Evolutionary conservation across 2,113 vertebrate genomes (phyloP), one percentile per base, ranked within the genome.

Genomic region (Microcebus tavaratra): DNA sequence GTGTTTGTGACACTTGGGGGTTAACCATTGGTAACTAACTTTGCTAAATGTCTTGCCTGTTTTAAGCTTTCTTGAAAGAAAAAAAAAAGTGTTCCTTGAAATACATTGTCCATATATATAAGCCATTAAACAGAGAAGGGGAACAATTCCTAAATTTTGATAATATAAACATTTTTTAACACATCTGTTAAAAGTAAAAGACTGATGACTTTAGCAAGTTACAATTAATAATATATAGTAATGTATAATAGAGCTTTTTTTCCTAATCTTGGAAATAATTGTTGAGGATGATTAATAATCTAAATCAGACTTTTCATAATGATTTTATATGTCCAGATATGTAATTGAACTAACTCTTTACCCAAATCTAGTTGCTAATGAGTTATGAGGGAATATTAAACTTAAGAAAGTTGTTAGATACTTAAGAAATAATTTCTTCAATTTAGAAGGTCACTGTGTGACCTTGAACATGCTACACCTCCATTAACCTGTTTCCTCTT

Each of bases 281-380:
- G 12, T 92, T 63, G 21, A 85, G 14, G 53, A 50, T 65, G 55
- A 57, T 75, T 59, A 34, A 57, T 85, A 72, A 45, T 90, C 48
- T 65, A 91, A 85, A 85, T 91, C n/a, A 92, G 36, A 83, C 10
- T 85, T 97, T 65, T 91, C 27, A 21, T 53, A 67, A 31, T 70
- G 79, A 92, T 42, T 82, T 94, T 86, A 34, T 79, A 12, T 92
- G 65, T 86, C 72, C 65, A 20, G 3, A 0, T 92, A 53, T 91
- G 59, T 76, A 75, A 85, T 55, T 89, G 48, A 92, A 73, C 55
- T 81, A 27, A n/a, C 36, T 70, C 4, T 61, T 82, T 82, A 85
- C 50, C 57, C 18, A 85, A 53, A 79, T 91, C 63, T 29, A 94
- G 3, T 23, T 91, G 11, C 92, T 85, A 96, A 65, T 80, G 36